Conservation (phyloP, 2,113 vertebrate species). For the Camelus dromedarius region DNA sequence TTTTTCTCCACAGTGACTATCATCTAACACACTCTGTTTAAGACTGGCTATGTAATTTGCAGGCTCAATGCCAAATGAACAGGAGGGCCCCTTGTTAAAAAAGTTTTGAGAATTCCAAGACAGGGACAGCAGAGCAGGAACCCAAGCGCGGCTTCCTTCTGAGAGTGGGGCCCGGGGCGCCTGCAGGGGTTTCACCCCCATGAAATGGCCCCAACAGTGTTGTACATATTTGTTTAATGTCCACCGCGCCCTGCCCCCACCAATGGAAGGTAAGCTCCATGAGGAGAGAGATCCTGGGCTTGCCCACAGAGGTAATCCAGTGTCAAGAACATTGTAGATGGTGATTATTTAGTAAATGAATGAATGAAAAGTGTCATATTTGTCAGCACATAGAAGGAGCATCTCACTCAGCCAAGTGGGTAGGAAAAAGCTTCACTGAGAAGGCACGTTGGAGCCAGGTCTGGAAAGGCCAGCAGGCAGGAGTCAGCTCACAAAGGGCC, state of each 20-base stretch:
- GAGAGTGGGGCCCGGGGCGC: not conserved
- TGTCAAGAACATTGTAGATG: not conserved
- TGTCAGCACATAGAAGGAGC: not conserved
- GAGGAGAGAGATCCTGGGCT: not conserved
- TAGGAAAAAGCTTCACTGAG: not conserved
- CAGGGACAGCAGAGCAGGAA: not conserved
- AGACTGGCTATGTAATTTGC: not conserved
- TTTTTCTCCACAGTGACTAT: not conserved
- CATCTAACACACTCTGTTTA: not conserved
- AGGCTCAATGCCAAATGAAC: not conserved
- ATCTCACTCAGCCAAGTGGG: not conserved
- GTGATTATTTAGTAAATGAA: not conserved
- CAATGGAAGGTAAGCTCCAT: no score
- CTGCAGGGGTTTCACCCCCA: no score
- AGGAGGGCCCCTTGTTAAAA: not conserved
- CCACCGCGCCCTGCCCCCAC: not conserved
- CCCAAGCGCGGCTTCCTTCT: not conserved
- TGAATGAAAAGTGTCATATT: not conserved
- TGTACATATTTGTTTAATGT: not conserved
- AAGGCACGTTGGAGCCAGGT: fast-evolving
- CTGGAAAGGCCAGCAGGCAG: not conserved
- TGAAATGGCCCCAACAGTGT: not conserved
- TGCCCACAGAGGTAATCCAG: not conserved
- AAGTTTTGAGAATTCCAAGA: not conserved
- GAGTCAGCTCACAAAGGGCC: not conserved